A percentile compares a stretch with the other conserved stretches of the same genome.
Evolutionary conservation across 2,888 invertebrate genomes (phyloP).

Genomic region (Parnassius apollo): DNA sequence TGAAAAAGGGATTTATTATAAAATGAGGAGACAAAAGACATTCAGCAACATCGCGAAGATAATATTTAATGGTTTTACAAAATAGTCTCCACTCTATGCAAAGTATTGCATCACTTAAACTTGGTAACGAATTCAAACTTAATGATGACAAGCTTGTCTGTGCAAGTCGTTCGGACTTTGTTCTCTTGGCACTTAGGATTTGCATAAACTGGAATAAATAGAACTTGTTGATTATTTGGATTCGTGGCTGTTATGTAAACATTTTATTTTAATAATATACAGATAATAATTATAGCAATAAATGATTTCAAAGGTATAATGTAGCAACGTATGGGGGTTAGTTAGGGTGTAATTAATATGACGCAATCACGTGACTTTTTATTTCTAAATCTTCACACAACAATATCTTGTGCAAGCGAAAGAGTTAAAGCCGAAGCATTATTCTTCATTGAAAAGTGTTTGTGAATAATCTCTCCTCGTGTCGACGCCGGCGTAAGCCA

Average conservation of each 20-base stretch:
- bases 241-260: no score
- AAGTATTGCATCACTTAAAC: slow-evolving; percentile 1
- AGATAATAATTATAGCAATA: no score
- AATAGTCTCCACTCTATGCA: neutral
- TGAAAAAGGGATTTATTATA: slow-evolving; percentile 17
- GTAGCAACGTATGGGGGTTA: no score
- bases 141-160: no score
- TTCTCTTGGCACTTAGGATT: neutral
- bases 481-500: neutral
- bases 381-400: neutral
- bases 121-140: neutral
- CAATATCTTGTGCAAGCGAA: neutral
- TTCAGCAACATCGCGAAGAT: slow-evolving; percentile 13
- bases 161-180: no score
- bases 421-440: neutral
- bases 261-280: no score
- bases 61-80: slow-evolving; percentile 16
- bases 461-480: neutral
- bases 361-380: no score
- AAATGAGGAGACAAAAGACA: slow-evolving; percentile 23
- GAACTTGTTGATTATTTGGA: no score
- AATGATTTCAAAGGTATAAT: no score
- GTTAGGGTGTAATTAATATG: no score
- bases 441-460: neutral
- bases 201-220: neutral